These are phyloP conservation scores for Scelioninae gen. 1 DNA, from an alignment of 2,888 invertebrate genomes.

Conservation along the genomic window DNA sequence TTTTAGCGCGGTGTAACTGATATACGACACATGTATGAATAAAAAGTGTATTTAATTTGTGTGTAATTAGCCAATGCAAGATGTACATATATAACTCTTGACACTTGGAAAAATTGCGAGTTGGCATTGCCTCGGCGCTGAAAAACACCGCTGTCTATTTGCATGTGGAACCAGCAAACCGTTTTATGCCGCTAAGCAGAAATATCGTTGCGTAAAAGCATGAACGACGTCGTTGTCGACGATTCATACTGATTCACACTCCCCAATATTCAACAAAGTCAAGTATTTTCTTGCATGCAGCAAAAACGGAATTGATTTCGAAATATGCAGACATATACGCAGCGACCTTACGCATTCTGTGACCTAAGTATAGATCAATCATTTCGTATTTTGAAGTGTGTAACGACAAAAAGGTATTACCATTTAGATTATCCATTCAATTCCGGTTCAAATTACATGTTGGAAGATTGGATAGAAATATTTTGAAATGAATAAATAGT, in stretches of 20 bases:
- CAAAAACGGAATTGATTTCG: constrained; percentile 37
- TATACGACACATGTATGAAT: not conserved
- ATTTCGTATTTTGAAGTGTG: not conserved
- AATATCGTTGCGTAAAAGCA: constrained; percentile 48
- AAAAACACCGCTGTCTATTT: constrained; percentile 27
- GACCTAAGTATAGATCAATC: constrained; percentile 2
- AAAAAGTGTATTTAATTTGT: constrained; percentile 5
- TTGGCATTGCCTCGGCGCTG: not conserved
- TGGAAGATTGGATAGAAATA: not conserved
- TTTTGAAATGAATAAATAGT: too few relatives aligned
- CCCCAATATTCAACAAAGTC: constrained; percentile 21
- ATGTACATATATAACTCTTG: constrained; percentile 12
- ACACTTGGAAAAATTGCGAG: constrained; percentile 1
- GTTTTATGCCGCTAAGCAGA: constrained; percentile 29
- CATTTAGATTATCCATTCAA: too few relatives aligned
- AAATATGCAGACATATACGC: constrained; percentile 3
- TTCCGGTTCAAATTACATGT: not conserved
- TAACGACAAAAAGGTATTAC: not conserved
- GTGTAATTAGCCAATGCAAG: constrained; percentile 21
- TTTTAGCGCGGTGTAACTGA: not conserved
- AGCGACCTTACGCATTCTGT: not conserved
- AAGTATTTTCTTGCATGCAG: constrained; percentile 11
- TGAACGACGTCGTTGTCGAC: constrained; percentile 23
- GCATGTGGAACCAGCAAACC: constrained; percentile 9
- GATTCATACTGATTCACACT: constrained; percentile 29